Conservation (phyloP, 2,888 invertebrate genomes). For the Liposcelis brunnea region DNA sequence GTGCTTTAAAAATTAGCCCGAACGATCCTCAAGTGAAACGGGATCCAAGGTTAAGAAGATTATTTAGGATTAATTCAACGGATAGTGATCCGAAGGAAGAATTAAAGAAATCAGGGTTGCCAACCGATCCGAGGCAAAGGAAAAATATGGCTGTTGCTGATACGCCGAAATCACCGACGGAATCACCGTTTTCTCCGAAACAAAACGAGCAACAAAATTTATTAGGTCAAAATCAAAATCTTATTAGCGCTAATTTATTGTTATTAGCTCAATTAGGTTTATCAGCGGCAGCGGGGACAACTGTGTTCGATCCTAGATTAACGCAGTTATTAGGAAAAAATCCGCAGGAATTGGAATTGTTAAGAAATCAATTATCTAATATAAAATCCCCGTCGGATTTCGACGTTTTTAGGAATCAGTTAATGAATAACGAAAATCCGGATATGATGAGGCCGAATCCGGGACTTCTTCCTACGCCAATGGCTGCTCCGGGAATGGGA, state of each 20-base stretch:
- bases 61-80: slow-evolving; percentile 2
- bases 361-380: not conserved
- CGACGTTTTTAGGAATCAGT: too few species aligned
- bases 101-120: not conserved
- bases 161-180: slow-evolving; percentile 2
- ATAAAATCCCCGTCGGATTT: too few species aligned
- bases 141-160: not conserved
- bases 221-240: too few species aligned
- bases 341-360: slow-evolving; percentile 1
- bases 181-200: slow-evolving; percentile 1
- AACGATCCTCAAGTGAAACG: slow-evolving; percentile 2
- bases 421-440: not conserved
- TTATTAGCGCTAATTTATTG: not conserved
- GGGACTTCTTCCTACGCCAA: slow-evolving; percentile 1
- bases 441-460: not conserved
- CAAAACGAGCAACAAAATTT: too few species aligned
- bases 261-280: slow-evolving; percentile 1
- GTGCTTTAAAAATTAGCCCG: slow-evolving; percentile 10
- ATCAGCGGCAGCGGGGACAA: not conserved
- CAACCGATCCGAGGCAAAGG: not conserved
- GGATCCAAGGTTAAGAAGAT: slow-evolving; percentile 4
- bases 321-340: not conserved
- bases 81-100: not conserved
- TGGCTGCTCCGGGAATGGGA: slow-evolving; percentile 1
- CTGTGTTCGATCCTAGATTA: slow-evolving; percentile 2